Evolutionary conservation across 2,113 vertebrate species (phyloP).

Genomic region (Poeciliopsis occidentalis): DNA sequence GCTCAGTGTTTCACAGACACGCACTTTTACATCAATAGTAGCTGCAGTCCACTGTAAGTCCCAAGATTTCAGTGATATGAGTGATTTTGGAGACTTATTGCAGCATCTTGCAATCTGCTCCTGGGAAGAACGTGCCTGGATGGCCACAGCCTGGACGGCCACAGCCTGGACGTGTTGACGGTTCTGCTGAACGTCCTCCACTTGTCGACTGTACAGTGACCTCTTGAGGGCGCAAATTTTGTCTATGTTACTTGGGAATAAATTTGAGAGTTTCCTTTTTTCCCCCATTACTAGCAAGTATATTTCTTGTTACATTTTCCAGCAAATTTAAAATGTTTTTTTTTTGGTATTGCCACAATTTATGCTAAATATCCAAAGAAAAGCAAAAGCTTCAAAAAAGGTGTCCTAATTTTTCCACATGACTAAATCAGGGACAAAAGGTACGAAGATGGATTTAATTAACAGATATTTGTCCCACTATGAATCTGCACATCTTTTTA

Average conservation of each 20-base stretch:
- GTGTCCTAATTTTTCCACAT: not conserved
- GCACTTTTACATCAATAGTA: not conserved
- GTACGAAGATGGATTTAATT: not conserved
- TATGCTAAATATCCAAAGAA: no score
- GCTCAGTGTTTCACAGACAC: no score
- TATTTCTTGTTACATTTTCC: not conserved
- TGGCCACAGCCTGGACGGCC: not conserved
- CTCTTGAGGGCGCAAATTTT: not conserved
- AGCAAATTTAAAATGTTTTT: not conserved
- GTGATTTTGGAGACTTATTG: not conserved
- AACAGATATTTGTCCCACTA: not conserved
- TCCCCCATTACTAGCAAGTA: not conserved
- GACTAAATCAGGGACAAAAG: not conserved
- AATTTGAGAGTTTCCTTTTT: not conserved
- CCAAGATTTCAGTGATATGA: not conserved
- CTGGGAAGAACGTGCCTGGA: not conserved
- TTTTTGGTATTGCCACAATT: not conserved
- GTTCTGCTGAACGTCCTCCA: not conserved
- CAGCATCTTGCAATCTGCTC: not conserved
- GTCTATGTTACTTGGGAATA: not conserved
- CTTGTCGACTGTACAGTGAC: not conserved
- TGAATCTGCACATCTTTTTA: not conserved
- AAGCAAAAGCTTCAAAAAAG: no score
- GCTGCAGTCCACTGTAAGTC: not conserved
- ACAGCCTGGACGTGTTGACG: no score